Evolutionary conservation across 2,888 invertebrate species (phyloP), one percentile per base, ranked within the genome.

Genomic region (Cheilosia vernalis): DNA sequence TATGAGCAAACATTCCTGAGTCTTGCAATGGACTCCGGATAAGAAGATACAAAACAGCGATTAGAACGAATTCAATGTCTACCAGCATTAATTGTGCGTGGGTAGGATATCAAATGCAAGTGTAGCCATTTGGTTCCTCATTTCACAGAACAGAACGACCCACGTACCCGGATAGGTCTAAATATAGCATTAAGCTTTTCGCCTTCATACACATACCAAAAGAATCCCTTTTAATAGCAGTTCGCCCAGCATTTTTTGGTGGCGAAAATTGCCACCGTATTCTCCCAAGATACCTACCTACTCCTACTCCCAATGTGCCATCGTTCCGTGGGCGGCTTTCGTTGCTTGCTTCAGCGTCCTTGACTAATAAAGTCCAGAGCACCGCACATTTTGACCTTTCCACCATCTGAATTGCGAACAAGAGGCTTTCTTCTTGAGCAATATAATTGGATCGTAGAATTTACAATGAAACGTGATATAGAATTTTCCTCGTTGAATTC

Each of bases 131-230:
- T 47, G 21, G 56, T 24, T 56, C 21, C 42, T 55, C 66, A 58
- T 77, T 33, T 21, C 67, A 61, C 33, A 7, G 19, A 56, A 24
- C 4, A 60, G 37, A 40, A 10, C 42, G 21, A 37, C 42, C 24
- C 56, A 17, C 21, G 7, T 84, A 74, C 84, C 80, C 80, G 85
- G 85, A 81, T 72, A 51, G 19, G 44, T 76, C 81, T 81, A 85
- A 85, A 85, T 80, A 85, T 85, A 85, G 84, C 49, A 58, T 56
- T 63, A 77, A 85, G 85, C 85, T 85, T 81, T 51, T 81, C 30
- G 56, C 61, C 81, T 44, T 24, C 33, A 17, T 21, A 63, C n/a
- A 42, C 24, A 15, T 1, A 58, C 15, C 53, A n/a, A 44, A n/a
- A 44, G 42, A 72, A 51, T 72, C 53, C 42, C 21, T 61, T 42